Conservation (phyloP, 2,113 vertebrate genomes). For the Grantiella picta region DNA sequence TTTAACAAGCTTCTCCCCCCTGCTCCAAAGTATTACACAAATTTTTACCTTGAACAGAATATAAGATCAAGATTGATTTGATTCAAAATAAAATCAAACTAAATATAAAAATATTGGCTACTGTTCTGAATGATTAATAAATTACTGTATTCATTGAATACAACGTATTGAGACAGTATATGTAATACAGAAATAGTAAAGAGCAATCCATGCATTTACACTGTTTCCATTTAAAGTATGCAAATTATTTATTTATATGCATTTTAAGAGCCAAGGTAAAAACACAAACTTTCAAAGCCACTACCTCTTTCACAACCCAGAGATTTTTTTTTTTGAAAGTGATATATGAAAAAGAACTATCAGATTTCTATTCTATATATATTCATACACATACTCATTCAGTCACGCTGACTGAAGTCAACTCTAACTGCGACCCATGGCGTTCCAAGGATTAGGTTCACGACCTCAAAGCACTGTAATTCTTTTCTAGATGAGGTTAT, state of each 20-base stretch:
- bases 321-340: not conserved
- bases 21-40: not conserved
- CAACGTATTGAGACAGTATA: not conserved
- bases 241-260: not conserved
- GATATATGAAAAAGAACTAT: not conserved
- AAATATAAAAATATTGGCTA: not conserved
- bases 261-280: not conserved
- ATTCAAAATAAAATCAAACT: not conserved
- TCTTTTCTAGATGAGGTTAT: not conserved
- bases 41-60: not conserved
- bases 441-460: not conserved
- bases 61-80: not conserved
- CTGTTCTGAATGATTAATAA: not conserved
- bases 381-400: not conserved
- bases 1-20: not conserved
- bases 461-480: not conserved
- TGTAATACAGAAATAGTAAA: not conserved
- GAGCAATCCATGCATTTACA: not conserved
- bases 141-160: not conserved
- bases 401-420: not conserved
- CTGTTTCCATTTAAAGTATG: not conserved
- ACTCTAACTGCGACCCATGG: not conserved
- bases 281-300: not conserved
- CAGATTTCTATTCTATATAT: not conserved
- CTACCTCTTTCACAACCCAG: not conserved